Evolutionary conservation across 1,140 invertebrate genomes (phyloP).

Genomic region (Papilio glaucus): DNA sequence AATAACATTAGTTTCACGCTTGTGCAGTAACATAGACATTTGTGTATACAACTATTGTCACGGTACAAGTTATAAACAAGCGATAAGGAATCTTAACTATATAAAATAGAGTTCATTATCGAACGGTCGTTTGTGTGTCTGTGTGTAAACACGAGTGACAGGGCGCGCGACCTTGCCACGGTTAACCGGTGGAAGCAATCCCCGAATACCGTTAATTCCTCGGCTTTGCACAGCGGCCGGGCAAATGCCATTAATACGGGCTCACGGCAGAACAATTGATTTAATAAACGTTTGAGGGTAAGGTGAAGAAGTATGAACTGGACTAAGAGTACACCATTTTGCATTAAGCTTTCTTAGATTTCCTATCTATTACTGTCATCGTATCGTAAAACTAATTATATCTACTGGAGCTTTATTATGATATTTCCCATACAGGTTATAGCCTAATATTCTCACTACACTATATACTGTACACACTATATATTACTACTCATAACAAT

Average conservation of each 20-base stretch:
- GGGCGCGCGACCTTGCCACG: conserved; percentile 39
- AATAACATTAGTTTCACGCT: conserved; percentile 32
- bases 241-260: background rate
- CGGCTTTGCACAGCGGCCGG: conserved; percentile 1
- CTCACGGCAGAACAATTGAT: conserved; percentile 23
- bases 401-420: too few species aligned
- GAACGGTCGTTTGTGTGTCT: background rate
- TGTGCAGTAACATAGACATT: conserved; percentile 29
- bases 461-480: too few species aligned
- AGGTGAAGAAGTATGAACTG: background rate
- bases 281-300: conserved; percentile 14
- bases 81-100: background rate
- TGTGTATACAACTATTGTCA: conserved; percentile 27
- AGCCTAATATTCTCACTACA: too few species aligned
- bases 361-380: too few species aligned
- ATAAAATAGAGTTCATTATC: conserved; percentile 9
- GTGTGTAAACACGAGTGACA: conserved; percentile 38
- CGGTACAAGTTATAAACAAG: background rate
- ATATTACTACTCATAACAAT: too few species aligned
- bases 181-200: conserved; percentile 43
- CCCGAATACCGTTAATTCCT: conserved; percentile 41
- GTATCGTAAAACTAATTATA: too few species aligned
- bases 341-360: background rate
- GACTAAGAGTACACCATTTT: background rate
- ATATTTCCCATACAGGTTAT: too few species aligned